Evolutionary conservation across 2,888 invertebrate genomes (phyloP), one percentile per base, ranked within the genome.

Genomic region (Drosophila nr. perissopoda): DNA sequence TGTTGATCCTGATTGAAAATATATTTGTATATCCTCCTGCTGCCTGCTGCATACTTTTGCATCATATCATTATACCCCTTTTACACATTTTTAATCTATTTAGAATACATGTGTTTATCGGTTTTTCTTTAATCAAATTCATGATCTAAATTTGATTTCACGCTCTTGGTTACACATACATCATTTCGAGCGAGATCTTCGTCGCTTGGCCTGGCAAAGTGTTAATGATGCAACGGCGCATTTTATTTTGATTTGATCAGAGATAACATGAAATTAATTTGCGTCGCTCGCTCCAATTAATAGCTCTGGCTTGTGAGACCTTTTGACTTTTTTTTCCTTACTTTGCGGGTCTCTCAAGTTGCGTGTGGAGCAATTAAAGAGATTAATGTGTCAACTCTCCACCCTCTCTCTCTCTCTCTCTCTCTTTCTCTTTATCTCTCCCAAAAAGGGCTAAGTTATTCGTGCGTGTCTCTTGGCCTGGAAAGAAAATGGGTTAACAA

Each of bases 341-440:
- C 49, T 60, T 49, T 25, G 46, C 13, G 18, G 18, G 46, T 40
- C 54, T 57, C 57, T 66, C 59, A 51, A 52, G 76, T 79, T 79
- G 82, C 77, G 80, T 79, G 80, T 56, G 70, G 16, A 46, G 70
- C 67, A 82, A 82, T 82, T 82, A 79, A 82, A 72, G 56, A 81
- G 81, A 81, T 81, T 81, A 79, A 81, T 81, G 74, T 70, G 74
- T 64, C 76, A 74, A 64, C 68, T 64, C 61, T 51, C 68, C 79
- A 63, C 73, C 73, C 72, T 38, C 65, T 66, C 16, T 25, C 33
- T 46, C 11, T 46, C 3, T 25, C 25, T 8, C n/a, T 42, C 61
- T 71, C 66, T 38, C 58, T 63, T n/a, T n/a, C n/a, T n/a, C 16
- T 31, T 21, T 31, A 60, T 64, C 18, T n/a, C 34, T n/a, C 27